Base-by-base conservation (phyloP, 1,140 invertebrate genomes). In the Odontomachus brunneus region DNA sequence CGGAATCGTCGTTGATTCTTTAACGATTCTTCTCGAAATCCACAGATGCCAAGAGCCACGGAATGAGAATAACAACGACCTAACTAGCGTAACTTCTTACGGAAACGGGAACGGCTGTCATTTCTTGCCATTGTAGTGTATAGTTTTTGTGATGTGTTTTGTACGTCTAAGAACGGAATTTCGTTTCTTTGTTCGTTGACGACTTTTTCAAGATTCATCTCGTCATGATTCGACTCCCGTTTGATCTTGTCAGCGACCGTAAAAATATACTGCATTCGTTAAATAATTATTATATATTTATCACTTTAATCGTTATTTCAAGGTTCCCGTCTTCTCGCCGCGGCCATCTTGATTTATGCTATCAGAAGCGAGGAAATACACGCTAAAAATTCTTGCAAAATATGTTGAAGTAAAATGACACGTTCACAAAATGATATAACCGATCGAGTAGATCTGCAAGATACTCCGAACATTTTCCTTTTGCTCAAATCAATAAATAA, bases 1-100 rank as follows among this genome's bases (percentile, higher is more conserved):
- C 51, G 24, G 51, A 80, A 59, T 71, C 33, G 12, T 44, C 9
- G 12, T 67, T 33, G 65, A 19, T 44, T 29, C 57, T 59, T 71
- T 44, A 76, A 76, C 15, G 19, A 51, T 38, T 66, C 15, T 33
- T 44, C 26, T 9, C 66, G 15, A 24, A 66, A 29, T 12, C 65
- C 14, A 66, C 17, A 24, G 29, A 14, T 59, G 33, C 17, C 33
- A 11, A 67, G 48, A 76, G 38, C 53, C 24, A 1, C 24, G 14
- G 12, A 55, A 29, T 38, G n/a, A 38, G 22, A 60, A 15, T 44
- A 59, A 74, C 15, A 59, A 22, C 60, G 26, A 74, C 44, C 15
- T 33, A 44, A 12, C 15, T 22, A 74, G 22, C 4, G 24, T 48
- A 26, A 15, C 44, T 72, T 19, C 44, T 60, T 9, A 7, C 44